Conservation (phyloP, 1,140 invertebrate genomes). For the Atta cephalotes region DNA sequence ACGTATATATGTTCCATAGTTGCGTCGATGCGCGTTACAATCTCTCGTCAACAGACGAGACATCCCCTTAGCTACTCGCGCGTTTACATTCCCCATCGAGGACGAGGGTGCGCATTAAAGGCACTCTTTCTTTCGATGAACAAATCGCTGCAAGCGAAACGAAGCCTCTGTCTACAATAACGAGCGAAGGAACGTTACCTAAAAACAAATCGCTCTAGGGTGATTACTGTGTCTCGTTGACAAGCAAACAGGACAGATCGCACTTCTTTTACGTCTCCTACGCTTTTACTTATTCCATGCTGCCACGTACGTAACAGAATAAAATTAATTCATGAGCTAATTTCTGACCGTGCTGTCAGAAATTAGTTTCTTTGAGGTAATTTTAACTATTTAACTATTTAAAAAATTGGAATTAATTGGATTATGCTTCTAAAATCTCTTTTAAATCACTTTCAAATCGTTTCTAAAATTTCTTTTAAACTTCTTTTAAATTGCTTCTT, state of each 20-base stretch:
- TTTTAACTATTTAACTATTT: background rate
- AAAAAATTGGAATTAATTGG: background rate
- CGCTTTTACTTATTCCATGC: background rate
- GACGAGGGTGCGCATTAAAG: slow-evolving; percentile 63
- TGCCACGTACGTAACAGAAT: background rate
- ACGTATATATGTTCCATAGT: background rate
- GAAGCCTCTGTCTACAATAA: slow-evolving; percentile 38
- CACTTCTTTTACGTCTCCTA: background rate
- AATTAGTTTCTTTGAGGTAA: background rate
- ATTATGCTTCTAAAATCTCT: background rate
- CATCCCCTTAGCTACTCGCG: background rate
- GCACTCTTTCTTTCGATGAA: slow-evolving; percentile 65
- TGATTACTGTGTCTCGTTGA: slow-evolving; percentile 72
- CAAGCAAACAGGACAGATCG: slow-evolving; percentile 46
- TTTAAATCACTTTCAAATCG: background rate
- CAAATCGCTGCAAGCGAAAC: slow-evolving; percentile 76
- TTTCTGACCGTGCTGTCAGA: background rate
- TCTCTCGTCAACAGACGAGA: slow-evolving; percentile 6
- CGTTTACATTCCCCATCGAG: slow-evolving; percentile 42
- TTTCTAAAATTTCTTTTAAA: background rate
- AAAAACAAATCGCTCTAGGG: slow-evolving; percentile 68
- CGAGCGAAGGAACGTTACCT: slow-evolving; percentile 26
- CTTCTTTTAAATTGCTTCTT: background rate
- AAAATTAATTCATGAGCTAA: background rate
- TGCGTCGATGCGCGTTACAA: slow-evolving; percentile 22